Evolutionary conservation across 1,140 invertebrate genomes (phyloP).

Genomic region (Drosophila orena): DNA sequence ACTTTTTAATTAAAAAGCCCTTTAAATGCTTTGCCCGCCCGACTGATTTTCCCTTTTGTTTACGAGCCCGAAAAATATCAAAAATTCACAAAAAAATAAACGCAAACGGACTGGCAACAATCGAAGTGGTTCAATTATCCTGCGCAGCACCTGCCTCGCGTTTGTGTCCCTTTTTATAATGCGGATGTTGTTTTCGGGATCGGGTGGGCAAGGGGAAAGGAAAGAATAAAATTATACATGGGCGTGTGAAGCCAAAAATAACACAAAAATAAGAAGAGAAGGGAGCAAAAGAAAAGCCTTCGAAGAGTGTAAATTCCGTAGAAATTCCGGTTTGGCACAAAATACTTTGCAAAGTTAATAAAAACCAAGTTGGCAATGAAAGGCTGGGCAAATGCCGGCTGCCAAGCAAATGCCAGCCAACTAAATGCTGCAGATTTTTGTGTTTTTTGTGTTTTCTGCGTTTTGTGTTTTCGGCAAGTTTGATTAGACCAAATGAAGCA

Average conservation of each 20-base stretch:
- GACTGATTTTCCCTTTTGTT: conserved; percentile 44
- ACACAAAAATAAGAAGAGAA: conserved; percentile 27
- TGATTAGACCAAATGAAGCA: conserved; percentile 81
- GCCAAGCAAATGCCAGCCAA: conserved; percentile 69
- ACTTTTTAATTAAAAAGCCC: conserved; percentile 82
- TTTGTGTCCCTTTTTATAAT: conserved; percentile 31
- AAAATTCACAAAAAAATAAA: conserved; percentile 44
- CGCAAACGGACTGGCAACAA: conserved; percentile 48
- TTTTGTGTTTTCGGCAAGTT: conserved; percentile 46
- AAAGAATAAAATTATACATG: conserved; percentile 56
- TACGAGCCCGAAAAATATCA: conserved; percentile 28
- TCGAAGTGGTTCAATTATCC: conserved; percentile 73
- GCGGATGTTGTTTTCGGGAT: conserved; percentile 29
- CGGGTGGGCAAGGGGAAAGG: not conserved
- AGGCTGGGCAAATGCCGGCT: not conserved
- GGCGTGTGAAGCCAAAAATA: conserved; percentile 54
- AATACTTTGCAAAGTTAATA: conserved; percentile 68
- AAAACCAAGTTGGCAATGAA: conserved; percentile 49
- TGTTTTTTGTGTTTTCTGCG: conserved; percentile 19
- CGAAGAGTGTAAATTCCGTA: conserved; percentile 68
- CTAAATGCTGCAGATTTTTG: conserved; percentile 56
- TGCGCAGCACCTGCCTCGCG: conserved; percentile 44
- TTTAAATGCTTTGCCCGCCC: conserved; percentile 70
- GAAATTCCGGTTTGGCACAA: conserved; percentile 68
- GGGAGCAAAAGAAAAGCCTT: conserved; percentile 4